Evolutionary conservation across 1,140 invertebrate genomes (phyloP), one percentile per base, ranked within the genome.

Genomic region (Drosophila tani): DNA sequence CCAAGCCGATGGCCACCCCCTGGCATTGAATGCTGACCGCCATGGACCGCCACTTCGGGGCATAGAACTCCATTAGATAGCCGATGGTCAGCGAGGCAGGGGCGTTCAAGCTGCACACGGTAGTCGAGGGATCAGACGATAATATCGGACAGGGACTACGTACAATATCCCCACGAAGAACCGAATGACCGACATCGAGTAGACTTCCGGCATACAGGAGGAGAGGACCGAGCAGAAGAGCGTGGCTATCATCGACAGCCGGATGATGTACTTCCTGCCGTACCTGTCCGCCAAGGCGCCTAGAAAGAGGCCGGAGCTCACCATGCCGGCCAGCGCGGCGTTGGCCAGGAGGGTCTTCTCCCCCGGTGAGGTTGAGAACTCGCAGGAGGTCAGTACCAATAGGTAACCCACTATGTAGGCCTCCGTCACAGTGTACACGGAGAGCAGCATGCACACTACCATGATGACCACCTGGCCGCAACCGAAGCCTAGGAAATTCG

Each of bases 121-220:
- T 4, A 38, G 11, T n/a, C 12, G 12, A 2, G 9, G 11, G 7
- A 14, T 38, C 5, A 9, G 7, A 15, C 7, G 1, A 47, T 14
- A 7, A 7, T 47, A 7, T 2, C 2, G 12, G 9, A 45, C 8
- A 4, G 5, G 3, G 2, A n/a, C 5, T 27, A 69, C 74, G 17
- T 51, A 76, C 74, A 76, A 76, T 1, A 53, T 1, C 0, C 69
- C 74, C 14, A 41, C 51, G 2, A 58, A 4, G 3, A 76, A 17
- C 11, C 74, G 45, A 8, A 17, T 14, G 2, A 51, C 3, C 0
- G n/a, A 5, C 9, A 76, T 1, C 5, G 38, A 19, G 24, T 74
- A 74, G 12, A 66, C 5, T 2, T 74, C 40, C 24, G 74, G 70
- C 74, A 76, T 74, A 0, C 51, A 15, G 5, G 53, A 27, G 1